Percentiles rank a stretch among this genome's conserved stretches.
These are phyloP conservation scores for Gymnorhina tibicen DNA, from an alignment of 2,113 vertebrate genomes.

Conservation along the genomic window DNA sequence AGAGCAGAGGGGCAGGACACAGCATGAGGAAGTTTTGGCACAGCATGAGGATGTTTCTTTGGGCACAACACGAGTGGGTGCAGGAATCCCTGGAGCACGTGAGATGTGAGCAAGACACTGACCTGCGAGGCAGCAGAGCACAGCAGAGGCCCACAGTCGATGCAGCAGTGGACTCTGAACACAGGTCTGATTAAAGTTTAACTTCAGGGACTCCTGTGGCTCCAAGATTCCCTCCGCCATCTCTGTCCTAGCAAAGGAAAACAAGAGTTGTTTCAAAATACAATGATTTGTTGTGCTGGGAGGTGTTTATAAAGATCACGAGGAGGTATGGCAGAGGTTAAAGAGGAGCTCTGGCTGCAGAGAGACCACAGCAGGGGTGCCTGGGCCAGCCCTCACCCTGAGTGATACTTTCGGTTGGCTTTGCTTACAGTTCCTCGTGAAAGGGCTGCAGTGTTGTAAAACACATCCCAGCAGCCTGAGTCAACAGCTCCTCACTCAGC, in stretches of 20 bases:
- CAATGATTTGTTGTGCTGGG: background rate
- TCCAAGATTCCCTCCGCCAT: constrained; percentile 88
- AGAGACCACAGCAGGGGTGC: background rate
- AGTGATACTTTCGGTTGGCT: background rate
- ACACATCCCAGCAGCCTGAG: background rate
- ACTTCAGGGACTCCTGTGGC: constrained; percentile 84
- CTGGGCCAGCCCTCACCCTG: background rate
- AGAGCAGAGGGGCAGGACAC: background rate
- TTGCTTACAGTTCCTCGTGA: background rate
- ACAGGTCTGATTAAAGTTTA: constrained; percentile 83
- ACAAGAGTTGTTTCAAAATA: background rate
- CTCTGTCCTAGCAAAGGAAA: constrained; percentile 78
- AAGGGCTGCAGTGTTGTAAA: background rate
- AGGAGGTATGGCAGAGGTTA: background rate
- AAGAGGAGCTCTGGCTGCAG: background rate
- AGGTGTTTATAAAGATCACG: background rate
- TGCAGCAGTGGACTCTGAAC: constrained; percentile 84
- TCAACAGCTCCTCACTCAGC: background rate
- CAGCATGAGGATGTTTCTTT: background rate
- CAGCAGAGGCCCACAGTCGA: constrained; percentile 83
- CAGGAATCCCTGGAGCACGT: background rate
- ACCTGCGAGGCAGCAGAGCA: constrained; percentile 82
- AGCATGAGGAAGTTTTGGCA: background rate
- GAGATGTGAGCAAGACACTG: constrained; percentile 1
- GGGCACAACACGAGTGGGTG: accelerated